Conservation (phyloP, 2,888 invertebrate species). For the Xanthia icteritia region DNA sequence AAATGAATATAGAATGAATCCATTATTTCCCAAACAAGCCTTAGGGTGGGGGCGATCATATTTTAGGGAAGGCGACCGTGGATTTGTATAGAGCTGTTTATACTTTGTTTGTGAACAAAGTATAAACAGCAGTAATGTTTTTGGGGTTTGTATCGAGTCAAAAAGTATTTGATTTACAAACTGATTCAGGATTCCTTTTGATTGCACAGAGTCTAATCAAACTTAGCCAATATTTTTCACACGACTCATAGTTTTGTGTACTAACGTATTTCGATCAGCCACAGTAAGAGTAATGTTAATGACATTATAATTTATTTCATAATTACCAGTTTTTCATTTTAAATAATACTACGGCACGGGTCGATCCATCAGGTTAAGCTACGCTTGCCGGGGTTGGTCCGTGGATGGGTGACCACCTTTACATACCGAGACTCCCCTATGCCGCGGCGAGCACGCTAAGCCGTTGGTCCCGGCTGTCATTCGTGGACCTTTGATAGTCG, state of each 20-base stretch:
- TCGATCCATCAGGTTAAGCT: too few species aligned
- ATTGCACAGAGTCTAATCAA: background rate
- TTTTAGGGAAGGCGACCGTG: conserved; percentile 77
- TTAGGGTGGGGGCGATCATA: conserved; percentile 81
- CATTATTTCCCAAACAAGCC: conserved; percentile 89
- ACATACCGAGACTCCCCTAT: too few species aligned
- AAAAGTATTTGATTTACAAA: background rate
- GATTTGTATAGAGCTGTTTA: conserved; percentile 74
- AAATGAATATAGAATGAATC: conserved; percentile 90
- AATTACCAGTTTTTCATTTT: background rate
- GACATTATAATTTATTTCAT: background rate
- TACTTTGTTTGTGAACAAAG: conserved; percentile 25
- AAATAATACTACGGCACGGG: too few species aligned
- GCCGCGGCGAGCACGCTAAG: too few species aligned
- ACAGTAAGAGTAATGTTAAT: background rate
- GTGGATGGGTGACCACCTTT: too few species aligned
- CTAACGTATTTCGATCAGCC: too few species aligned
- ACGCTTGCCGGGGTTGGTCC: too few species aligned
- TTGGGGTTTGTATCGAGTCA: background rate
- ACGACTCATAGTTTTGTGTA: background rate
- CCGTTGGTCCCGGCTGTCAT: too few species aligned
- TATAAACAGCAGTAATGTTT: background rate
- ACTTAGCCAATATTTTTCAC: background rate
- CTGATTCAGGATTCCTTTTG: background rate
- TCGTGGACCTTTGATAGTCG: too few species aligned